Conservation (phyloP, 2,888 invertebrate genomes). For the Protodeltote pygarga region DNA sequence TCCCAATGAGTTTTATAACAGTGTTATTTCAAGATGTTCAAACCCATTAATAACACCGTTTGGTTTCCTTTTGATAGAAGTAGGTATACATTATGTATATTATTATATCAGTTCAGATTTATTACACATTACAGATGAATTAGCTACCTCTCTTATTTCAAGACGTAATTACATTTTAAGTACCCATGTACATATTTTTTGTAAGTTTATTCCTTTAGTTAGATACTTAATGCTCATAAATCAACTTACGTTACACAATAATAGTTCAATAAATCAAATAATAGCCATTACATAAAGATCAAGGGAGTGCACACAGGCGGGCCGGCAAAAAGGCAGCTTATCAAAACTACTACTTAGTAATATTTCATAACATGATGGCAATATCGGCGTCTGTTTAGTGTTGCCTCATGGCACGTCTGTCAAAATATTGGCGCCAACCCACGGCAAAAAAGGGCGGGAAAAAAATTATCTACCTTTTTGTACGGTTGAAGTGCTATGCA, state of each 20-base stretch:
- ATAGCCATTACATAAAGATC: slow-evolving; percentile 48
- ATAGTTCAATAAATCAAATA: slow-evolving; percentile 50
- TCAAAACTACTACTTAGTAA: slow-evolving; percentile 75
- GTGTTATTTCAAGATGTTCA: not conserved
- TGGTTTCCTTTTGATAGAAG: slow-evolving; percentile 19
- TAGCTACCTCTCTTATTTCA: slow-evolving; percentile 11
- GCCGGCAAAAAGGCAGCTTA: slow-evolving; percentile 66
- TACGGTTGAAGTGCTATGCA: slow-evolving; percentile 20
- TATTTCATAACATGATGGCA: slow-evolving; percentile 67
- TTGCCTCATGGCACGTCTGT: slow-evolving; percentile 63
- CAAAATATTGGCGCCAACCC: slow-evolving; percentile 76
- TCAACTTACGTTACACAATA: slow-evolving; percentile 44
- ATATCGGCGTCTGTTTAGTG: slow-evolving; percentile 68
- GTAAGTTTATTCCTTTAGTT: slow-evolving; percentile 24
- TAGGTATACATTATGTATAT: slow-evolving; percentile 4
- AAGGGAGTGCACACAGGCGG: slow-evolving; percentile 47
- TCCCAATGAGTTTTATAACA: not conserved
- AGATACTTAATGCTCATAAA: slow-evolving; percentile 43
- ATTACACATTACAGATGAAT: slow-evolving; percentile 8
- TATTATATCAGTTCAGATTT: slow-evolving; percentile 8
- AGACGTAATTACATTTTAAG: slow-evolving; percentile 38
- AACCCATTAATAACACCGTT: slow-evolving; percentile 2
- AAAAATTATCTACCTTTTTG: slow-evolving; percentile 45
- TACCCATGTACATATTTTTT: slow-evolving; percentile 23
- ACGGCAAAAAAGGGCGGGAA: slow-evolving; percentile 47